Base-by-base conservation (phyloP, 2,888 invertebrate genomes). In the Diabrotica balteata region DNA sequence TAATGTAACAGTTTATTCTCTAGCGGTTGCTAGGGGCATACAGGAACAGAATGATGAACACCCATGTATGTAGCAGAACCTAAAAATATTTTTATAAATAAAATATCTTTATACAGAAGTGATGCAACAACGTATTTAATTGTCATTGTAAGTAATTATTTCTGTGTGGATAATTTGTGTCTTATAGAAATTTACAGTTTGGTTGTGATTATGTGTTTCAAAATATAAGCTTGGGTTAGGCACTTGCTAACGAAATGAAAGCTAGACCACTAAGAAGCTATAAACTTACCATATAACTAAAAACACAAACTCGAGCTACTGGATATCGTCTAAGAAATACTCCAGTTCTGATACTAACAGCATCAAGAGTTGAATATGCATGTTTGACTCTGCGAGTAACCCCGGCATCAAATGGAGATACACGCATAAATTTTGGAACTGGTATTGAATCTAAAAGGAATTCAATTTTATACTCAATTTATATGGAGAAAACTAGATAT, bases 31-130 rank as follows among this genome's bases (percentile, higher is more conserved):
- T 76, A 67, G 83, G 82, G 70, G 81, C 80, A 74, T 91, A 93
- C 6, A 92, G 91, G 66, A 93, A 86, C 63, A 95, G 84, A 17
- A 95, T 92, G 60, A 93, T 87, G 82, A 93, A 87, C 60, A 94
- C 93, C 94, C 94, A 94, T 22, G 94, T 83, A 82, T 95, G 95
- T 10, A 95, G 86, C 60, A 93, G 84, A n/a, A 90, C 84, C 91
- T 91, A 85, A 46, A 83, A 82, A 46, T 32, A 32, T 32, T 32
- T 32, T 32, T 32, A 32, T 32, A 32, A 32, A 32, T 32, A 32
- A 32, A 32, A 32, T 32, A 32, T 32, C 32, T 4, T 0, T 32
- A 32, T 4, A 4, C 32, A 32, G 5, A 32, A 32, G 32, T 5
- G 32, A 32, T 32, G 32, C 32, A 32, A 32, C 5, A 32, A 32